Evolutionary conservation across 2,888 invertebrate species (phyloP).

Genomic region (Xylocampa areola): DNA sequence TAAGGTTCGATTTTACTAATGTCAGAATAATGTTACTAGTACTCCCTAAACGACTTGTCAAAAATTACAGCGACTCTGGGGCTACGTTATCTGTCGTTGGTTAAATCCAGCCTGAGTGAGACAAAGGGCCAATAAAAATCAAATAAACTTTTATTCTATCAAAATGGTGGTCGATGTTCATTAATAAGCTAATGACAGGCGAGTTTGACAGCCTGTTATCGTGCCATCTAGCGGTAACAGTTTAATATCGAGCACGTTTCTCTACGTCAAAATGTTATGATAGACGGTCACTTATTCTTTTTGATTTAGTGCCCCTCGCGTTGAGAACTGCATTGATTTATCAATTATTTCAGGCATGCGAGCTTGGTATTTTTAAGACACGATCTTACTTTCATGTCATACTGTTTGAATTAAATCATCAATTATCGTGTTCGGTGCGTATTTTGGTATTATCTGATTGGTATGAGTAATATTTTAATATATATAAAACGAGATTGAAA

Average conservation of each 20-base stretch:
- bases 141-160: constrained; percentile 80
- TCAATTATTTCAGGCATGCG: constrained; percentile 87
- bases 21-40: too few species aligned
- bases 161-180: constrained; percentile 76
- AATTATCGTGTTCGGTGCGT: constrained; percentile 81
- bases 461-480: constrained; percentile 74
- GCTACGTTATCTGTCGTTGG: too few species aligned
- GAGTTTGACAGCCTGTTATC: constrained; percentile 87
- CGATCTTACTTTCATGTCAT: constrained; percentile 88
- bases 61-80: too few species aligned
- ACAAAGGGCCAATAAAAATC: constrained; percentile 72
- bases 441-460: constrained; percentile 84
- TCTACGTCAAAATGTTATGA: constrained; percentile 87
- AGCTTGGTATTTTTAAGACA: constrained; percentile 85
- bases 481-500: constrained; percentile 56
- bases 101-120: constrained; percentile 53
- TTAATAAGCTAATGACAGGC: constrained; percentile 88
- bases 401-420: constrained; percentile 84
- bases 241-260: constrained; percentile 85
- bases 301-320: constrained; percentile 87
- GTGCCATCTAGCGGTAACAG: constrained; percentile 87
- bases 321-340: constrained; percentile 87
- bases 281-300: constrained; percentile 78
- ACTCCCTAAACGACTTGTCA: too few species aligned
- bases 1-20: too few species aligned